These are phyloP conservation scores for Mustela nigripes DNA, from an alignment of 2,113 vertebrate species.

Conservation along the genomic window DNA sequence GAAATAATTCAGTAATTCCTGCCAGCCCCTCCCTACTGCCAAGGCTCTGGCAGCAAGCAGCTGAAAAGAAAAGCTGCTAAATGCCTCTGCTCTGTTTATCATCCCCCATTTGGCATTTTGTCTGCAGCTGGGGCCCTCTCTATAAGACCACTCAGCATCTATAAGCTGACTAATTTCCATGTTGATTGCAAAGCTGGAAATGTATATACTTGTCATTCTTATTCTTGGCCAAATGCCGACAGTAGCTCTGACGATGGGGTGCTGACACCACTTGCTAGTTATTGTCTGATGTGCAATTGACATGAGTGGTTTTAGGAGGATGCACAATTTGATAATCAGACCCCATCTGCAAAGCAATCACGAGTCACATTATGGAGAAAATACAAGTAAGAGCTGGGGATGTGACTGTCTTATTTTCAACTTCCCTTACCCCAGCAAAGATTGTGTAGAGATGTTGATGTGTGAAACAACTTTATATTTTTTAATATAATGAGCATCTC, in stretches of 20 bases:
- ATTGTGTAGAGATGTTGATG: constrained; percentile 45
- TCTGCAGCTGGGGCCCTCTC: constrained; percentile 84
- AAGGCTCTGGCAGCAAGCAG: neutral
- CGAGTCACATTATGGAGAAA: constrained; percentile 59
- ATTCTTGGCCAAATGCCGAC: constrained; percentile 78
- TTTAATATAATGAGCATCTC: constrained; percentile 63
- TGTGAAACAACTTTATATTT: constrained; percentile 43
- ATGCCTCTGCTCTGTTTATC: constrained; percentile 80
- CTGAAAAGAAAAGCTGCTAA: constrained; percentile 70
- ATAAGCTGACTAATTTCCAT: constrained; percentile 77
- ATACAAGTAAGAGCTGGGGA: constrained; percentile 69
- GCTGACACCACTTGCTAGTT: constrained; percentile 73
- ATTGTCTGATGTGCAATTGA: constrained; percentile 76
- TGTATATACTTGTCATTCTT: constrained; percentile 82
- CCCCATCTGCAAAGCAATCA: constrained; percentile 82
- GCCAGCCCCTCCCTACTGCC: constrained; percentile 31
- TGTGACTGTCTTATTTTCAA: constrained; percentile 63
- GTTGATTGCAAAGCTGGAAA: constrained; percentile 77
- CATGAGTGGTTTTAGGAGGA: constrained; percentile 57
- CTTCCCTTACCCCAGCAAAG: constrained; percentile 72
- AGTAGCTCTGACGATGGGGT: constrained; percentile 81
- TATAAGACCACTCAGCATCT: constrained; percentile 81
- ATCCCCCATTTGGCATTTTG: constrained; percentile 66
- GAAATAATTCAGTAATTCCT: constrained; percentile 43
- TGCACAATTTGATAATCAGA: constrained; percentile 78